Evolutionary conservation across 1,140 invertebrate genomes (phyloP), one percentile per base, ranked within the genome.

Genomic region (Monochamus saltuarius): DNA sequence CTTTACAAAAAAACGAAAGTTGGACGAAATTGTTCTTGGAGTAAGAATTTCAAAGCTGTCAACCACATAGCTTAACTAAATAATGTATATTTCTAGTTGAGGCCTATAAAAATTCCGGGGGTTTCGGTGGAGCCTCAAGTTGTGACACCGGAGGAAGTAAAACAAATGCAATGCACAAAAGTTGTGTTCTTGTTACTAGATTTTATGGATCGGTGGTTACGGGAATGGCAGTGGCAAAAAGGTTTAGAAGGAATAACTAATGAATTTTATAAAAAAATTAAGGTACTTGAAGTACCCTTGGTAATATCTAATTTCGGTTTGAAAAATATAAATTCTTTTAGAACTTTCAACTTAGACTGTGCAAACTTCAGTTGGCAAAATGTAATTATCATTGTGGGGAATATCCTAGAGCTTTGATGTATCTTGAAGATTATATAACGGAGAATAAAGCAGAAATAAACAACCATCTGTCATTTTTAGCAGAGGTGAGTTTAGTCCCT

Each of bases 331-430:
- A 46, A 17, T 49, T n/a, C 45, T 64, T 73, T 43, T 66, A 82
- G 51, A 74, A 78, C 64, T 81, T 90, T 76, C 64, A 84, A 64
- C 66, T 77, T 37, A 72, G 78, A 61, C 84, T 91, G 53, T 84
- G 87, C 56, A 87, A 86, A 68, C 69, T 87, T n/a, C 73, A 82
- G 14, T 78, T 91, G 47, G 85, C 89, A 1, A 78, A 83, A 22
- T 85, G 85, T 22, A 89, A 89, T 68, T 90, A 87, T 66, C 79
- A 85, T 10, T 89, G 86, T 52, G 84, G 84, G 0, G 89, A 91
- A 69, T 85, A 89, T 70, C 83, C 89, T 47, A 77, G 89, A 11
- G 85, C 89, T 0, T 66, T 91, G 14, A 83, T 89, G 69, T 91
- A 90, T 69, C 68, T 91, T 14, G 89, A 92, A 69, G 73, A 85